A percentile compares a stretch with the other conserved stretches of the same genome.
Evolutionary conservation across 1,140 invertebrate genomes (phyloP).

Genomic region (Chlorops oryzae): DNA sequence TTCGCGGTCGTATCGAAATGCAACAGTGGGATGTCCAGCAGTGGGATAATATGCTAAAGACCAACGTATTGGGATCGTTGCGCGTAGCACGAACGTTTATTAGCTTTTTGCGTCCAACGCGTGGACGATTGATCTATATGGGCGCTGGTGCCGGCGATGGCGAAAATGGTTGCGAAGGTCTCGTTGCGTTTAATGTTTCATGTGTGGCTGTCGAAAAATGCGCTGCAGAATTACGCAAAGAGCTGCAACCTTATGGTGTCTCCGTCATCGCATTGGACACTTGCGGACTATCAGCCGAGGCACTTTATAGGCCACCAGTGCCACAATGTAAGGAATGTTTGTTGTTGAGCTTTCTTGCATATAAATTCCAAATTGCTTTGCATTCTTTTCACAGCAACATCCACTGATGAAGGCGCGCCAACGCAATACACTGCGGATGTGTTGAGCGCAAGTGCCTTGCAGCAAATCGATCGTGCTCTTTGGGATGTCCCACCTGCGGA

Average conservation of each 20-base stretch:
- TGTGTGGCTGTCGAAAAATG: conserved; percentile 67
- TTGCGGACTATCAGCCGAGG: conserved; percentile 59
- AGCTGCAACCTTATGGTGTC: conserved; percentile 62
- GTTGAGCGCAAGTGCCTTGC: conserved; percentile 34
- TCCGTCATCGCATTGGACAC: conserved; percentile 71
- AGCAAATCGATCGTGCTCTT: conserved; percentile 42
- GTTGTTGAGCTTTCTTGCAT: background rate
- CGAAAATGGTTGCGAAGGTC: conserved; percentile 48
- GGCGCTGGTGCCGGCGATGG: conserved; percentile 43
- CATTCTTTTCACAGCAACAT: conserved; percentile 20
- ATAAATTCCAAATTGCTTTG: background rate
- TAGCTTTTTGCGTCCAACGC: conserved; percentile 55
- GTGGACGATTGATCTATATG: conserved; percentile 58
- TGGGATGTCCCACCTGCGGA: conserved; percentile 42
- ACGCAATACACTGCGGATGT: conserved; percentile 47
- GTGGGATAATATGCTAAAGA: conserved; percentile 70
- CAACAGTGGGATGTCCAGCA: conserved; percentile 67
- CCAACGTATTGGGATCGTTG: conserved; percentile 69
- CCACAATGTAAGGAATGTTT: conserved; percentile 53
- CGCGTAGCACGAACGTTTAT: conserved; percentile 68
- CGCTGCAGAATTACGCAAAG: conserved; percentile 60
- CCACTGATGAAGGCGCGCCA: conserved; percentile 31
- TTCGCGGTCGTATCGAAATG: conserved; percentile 61
- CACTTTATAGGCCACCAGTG: conserved; percentile 55
- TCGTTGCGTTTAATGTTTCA: conserved; percentile 63